A percentile compares a stretch with the other conserved stretches of the same genome.
Evolutionary conservation across 2,797 vertebrate species (phyloP).

Genomic region (Squalus acanthias): DNA sequence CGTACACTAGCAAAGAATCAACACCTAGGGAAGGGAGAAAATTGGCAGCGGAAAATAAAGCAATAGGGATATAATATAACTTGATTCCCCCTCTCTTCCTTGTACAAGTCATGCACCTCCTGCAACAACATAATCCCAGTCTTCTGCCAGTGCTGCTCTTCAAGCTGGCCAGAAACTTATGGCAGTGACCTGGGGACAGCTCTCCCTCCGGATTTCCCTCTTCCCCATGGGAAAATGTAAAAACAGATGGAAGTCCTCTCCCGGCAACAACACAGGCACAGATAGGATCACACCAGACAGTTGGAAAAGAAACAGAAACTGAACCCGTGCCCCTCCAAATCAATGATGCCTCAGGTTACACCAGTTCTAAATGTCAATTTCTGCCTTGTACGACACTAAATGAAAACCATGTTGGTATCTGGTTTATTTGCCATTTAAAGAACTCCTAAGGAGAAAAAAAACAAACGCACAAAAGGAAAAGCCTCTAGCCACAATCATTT

Average conservation of each 20-base stretch:
- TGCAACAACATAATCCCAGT: not conserved
- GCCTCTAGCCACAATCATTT: not conserved
- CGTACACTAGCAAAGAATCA: too few relatives aligned
- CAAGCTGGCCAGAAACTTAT: not conserved
- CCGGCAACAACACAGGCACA: not conserved
- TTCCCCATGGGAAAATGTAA: not conserved
- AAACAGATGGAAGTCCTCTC: not conserved
- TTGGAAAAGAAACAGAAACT: not conserved
- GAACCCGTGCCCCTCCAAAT: not conserved
- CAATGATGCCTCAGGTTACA: not conserved
- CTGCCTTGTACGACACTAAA: not conserved
- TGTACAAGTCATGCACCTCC: not conserved
- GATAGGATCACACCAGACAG: not conserved
- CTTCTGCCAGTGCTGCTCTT: not conserved
- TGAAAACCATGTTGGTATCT: not conserved
- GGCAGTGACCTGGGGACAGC: not conserved
- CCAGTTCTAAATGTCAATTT: not conserved
- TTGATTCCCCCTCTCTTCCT: not conserved
- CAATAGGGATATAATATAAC: not conserved
- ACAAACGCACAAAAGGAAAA: not conserved
- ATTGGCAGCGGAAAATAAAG: not conserved
- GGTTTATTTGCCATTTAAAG: not conserved
- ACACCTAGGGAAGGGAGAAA: not conserved
- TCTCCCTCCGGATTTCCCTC: too few relatives aligned
- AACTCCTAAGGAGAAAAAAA: not conserved